These are phyloP conservation scores for Mirounga angustirostris DNA, from an alignment of 2,113 vertebrate genomes.

Conservation along the genomic window DNA sequence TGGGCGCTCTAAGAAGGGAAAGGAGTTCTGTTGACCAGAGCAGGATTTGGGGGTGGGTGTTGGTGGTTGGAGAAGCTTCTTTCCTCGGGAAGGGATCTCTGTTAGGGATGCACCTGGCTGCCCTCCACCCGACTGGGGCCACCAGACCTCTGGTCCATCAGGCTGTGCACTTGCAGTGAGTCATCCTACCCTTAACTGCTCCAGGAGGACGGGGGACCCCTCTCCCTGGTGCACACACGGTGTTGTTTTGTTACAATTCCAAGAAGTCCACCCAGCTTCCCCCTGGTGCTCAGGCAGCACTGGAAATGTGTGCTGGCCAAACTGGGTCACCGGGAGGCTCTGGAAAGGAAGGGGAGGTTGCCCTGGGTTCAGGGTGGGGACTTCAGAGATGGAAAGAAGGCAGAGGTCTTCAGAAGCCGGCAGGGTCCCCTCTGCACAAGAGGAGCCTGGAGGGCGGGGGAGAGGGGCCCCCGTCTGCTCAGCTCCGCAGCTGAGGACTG, in stretches of 20 bases:
- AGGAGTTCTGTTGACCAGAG: background rate
- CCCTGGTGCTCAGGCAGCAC: accelerated
- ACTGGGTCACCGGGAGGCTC: accelerated
- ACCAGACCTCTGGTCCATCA: background rate
- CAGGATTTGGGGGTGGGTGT: background rate
- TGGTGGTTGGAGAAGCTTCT: background rate
- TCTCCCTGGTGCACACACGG: background rate
- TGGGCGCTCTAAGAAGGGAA: background rate
- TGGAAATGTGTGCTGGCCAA: background rate
- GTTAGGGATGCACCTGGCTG: accelerated
- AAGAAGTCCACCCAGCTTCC: background rate
- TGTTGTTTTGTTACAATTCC: background rate
- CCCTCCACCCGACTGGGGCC: too few species aligned
- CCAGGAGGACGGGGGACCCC: background rate
- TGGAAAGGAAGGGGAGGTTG: background rate
- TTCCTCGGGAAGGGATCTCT: too few species aligned
- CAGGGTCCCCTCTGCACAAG: background rate
- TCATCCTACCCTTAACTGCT: background rate
- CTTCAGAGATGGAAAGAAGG: background rate
- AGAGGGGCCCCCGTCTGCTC: background rate
- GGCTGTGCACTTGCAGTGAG: background rate
- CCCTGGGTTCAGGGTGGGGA: background rate
- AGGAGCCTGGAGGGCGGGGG: background rate
- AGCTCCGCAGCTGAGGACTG: too few species aligned
- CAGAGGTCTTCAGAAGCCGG: background rate